Evolutionary conservation across 2,888 invertebrate genomes (phyloP).

Genomic region (Drosophila recens): DNA sequence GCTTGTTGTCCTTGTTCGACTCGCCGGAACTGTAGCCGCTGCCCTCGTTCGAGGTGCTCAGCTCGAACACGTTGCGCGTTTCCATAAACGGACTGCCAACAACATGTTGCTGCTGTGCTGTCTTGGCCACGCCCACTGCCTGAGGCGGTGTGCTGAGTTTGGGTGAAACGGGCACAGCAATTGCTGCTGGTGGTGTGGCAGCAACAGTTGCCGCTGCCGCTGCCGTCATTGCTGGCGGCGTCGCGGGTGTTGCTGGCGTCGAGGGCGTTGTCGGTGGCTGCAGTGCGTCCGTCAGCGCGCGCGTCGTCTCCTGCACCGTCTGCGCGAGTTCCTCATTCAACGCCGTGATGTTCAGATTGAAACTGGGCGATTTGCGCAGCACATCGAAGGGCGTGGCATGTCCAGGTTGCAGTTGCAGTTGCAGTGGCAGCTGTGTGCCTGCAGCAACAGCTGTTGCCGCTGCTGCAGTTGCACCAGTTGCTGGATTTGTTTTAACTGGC

Average conservation of each 20-base stretch:
- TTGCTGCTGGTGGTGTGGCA: conserved; percentile 26
- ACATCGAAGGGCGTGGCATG: conserved; percentile 85
- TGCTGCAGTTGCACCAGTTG: not conserved
- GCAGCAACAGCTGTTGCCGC: not conserved
- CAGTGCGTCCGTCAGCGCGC: conserved; percentile 80
- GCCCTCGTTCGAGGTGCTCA: conserved; percentile 80
- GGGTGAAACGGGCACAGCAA: conserved; percentile 44
- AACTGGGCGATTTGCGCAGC: conserved; percentile 84
- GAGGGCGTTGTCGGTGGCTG: conserved; percentile 64
- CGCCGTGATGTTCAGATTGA: conserved; percentile 84
- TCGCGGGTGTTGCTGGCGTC: conserved; percentile 53
- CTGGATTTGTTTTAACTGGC: not conserved
- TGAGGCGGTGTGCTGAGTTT: conserved; percentile 68
- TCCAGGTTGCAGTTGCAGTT: conserved; percentile 15
- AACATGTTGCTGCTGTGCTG: conserved; percentile 39
- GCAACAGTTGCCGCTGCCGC: not conserved
- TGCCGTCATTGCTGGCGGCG: conserved; percentile 19
- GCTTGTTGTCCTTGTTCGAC: conserved; percentile 82
- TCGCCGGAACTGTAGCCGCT: conserved; percentile 78
- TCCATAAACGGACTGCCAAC: conserved; percentile 84
- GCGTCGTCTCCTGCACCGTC: conserved; percentile 83
- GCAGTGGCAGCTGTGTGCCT: conserved; percentile 2
- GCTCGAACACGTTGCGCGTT: conserved; percentile 83
- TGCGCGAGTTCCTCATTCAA: conserved; percentile 84
- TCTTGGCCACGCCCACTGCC: conserved; percentile 32